phyloP scores from a whole-genome alignment of 2,888 invertebrate species.

The Pyrochroa serraticornis region DNA sequence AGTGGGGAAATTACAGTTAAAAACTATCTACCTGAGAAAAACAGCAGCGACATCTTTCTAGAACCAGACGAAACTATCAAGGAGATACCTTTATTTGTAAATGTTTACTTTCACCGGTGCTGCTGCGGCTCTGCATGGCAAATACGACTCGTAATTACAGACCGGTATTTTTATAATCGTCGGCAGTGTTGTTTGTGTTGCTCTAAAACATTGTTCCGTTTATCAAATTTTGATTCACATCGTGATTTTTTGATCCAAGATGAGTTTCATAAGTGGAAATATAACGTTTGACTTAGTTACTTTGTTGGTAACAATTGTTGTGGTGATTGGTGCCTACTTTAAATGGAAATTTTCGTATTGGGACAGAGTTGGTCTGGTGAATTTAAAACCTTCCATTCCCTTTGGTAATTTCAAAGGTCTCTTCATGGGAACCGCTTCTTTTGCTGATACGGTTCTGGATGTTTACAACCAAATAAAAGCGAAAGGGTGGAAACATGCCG shows the following conservation, averaged over 20 bases:
- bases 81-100: no score
- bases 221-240: no score
- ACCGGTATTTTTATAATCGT: no score
- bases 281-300: background rate
- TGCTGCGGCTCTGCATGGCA: no score
- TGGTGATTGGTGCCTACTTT: background rate
- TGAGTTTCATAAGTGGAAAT: background rate
- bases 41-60: no score
- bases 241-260: background rate
- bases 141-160: no score
- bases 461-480: background rate
- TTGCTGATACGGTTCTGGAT: background rate
- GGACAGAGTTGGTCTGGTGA: background rate
- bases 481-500: slow-evolving; percentile 28
- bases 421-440: background rate
- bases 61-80: no score
- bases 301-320: background rate
- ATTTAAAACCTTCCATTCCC: background rate
- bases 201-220: no score
- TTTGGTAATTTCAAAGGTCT: background rate
- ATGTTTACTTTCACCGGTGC: no score
- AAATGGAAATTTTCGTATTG: slow-evolving; percentile 3
- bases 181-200: no score
- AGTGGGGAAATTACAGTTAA: no score
- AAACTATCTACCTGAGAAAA: no score